Evolutionary conservation across 2,113 vertebrate species (phyloP).

Genomic region (Tupaia tana): DNA sequence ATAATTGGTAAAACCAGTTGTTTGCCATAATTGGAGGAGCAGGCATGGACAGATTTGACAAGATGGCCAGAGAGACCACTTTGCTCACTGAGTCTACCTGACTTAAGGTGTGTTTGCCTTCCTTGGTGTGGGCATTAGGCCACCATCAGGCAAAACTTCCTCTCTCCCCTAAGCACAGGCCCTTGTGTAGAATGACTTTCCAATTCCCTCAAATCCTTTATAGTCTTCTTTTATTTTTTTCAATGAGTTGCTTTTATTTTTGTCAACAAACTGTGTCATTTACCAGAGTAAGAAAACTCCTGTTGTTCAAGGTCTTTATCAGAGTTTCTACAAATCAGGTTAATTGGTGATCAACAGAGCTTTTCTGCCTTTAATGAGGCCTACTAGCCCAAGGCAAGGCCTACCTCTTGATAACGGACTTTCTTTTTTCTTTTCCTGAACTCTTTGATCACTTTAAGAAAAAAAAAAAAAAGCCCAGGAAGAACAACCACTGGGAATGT

Average conservation of each 20-base stretch:
- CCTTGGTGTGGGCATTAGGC: slow-evolving; percentile 67
- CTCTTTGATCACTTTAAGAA: slow-evolving; percentile 94
- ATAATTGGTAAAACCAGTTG: slow-evolving; percentile 78
- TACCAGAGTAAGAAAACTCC: slow-evolving; percentile 89
- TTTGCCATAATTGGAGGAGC: slow-evolving; percentile 66
- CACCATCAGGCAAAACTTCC: slow-evolving; percentile 76
- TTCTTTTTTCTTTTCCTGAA: slow-evolving; percentile 91
- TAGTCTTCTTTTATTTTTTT: slow-evolving; percentile 81
- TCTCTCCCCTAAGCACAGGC: slow-evolving; percentile 69
- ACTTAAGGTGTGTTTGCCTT: slow-evolving; percentile 57
- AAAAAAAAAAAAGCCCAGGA: slow-evolving; percentile 70
- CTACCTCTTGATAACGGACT: slow-evolving; percentile 92
- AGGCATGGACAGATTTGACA: slow-evolving; percentile 66
- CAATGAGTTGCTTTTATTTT: slow-evolving; percentile 90
- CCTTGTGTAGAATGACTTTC: slow-evolving; percentile 81
- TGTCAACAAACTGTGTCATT: slow-evolving; percentile 91
- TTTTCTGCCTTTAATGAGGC: slow-evolving; percentile 97
- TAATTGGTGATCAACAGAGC: slow-evolving; percentile 99
- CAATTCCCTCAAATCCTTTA: slow-evolving; percentile 86
- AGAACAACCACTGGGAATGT: slow-evolving; percentile 92
- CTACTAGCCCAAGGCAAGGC: slow-evolving; percentile 93
- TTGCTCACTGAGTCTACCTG: slow-evolving; percentile 68
- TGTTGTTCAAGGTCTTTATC: slow-evolving; percentile 93
- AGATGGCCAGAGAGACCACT: slow-evolving; percentile 71
- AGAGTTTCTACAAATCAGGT: slow-evolving; percentile 97